phyloP scores from a whole-genome alignment of 2,797 vertebrate genomes.

The Australoheros facetus region DNA sequence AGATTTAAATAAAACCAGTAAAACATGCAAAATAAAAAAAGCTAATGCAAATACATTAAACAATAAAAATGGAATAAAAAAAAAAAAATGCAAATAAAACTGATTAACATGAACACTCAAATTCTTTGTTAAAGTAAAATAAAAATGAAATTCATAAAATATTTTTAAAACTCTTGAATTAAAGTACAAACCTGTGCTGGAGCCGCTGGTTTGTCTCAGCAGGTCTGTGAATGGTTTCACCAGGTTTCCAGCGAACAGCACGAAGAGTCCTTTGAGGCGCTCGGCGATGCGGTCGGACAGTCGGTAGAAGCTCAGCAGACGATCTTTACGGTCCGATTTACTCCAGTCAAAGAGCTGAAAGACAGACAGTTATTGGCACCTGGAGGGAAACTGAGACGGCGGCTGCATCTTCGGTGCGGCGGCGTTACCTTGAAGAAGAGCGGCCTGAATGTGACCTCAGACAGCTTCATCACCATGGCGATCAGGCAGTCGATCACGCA shows the following conservation, averaged over 20 bases:
- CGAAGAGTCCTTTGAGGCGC: constrained; percentile 92
- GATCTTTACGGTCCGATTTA: constrained; percentile 82
- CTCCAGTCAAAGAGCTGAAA: constrained; percentile 94
- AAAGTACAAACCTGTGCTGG: constrained; percentile 72
- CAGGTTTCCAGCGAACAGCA: constrained; percentile 92
- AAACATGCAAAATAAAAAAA: neutral
- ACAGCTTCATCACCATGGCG: constrained; percentile 95
- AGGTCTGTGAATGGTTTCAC: constrained; percentile 89
- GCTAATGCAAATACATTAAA: too few species aligned
- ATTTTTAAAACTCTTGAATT: too few species aligned
- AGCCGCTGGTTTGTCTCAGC: constrained; percentile 81
- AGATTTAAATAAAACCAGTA: neutral
- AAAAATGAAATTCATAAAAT: neutral
- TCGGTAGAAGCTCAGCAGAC: constrained; percentile 90
- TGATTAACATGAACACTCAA: too few species aligned
- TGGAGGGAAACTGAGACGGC: neutral
- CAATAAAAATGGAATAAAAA: too few species aligned
- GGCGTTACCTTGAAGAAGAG: constrained; percentile 92
- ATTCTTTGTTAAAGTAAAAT: too few species aligned
- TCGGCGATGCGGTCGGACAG: constrained; percentile 85
- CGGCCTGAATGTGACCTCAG: constrained; percentile 93
- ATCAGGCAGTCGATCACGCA: constrained; percentile 87
- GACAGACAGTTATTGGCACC: neutral
- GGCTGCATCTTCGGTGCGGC: neutral
- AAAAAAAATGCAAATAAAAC: too few species aligned